A percentile compares a stretch with the other conserved stretches of the same genome.
phyloP scores from a whole-genome alignment of 2,888 invertebrate genomes.

The Hetaerina titia region DNA sequence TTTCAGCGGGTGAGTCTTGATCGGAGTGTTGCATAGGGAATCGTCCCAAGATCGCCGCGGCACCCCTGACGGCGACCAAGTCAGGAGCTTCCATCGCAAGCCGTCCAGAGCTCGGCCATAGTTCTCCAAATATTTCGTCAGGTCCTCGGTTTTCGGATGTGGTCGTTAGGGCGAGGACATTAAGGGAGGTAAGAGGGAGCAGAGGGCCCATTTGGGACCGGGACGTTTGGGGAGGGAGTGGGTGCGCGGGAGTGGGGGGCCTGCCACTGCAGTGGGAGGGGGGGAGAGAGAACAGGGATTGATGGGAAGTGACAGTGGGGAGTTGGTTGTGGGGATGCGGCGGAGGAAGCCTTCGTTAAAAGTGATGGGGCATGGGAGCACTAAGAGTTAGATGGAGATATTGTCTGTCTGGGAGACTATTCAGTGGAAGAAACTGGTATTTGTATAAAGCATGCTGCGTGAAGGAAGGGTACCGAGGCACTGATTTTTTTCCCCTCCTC shows the following conservation, averaged over 20 bases:
- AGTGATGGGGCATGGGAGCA: background rate
- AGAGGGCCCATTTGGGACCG: background rate
- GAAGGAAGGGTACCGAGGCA: background rate
- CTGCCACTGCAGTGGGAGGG: background rate
- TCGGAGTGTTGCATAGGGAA: too few species aligned
- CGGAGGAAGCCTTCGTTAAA: slow-evolving; percentile 11
- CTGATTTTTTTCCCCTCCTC: background rate
- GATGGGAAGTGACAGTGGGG: slow-evolving; percentile 26
- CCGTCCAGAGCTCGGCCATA: background rate
- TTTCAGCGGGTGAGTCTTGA: too few species aligned
- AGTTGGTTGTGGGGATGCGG: background rate
- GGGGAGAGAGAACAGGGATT: background rate
- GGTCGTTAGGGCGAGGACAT: background rate
- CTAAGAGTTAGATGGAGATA: slow-evolving; percentile 8
- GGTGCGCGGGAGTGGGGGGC: background rate
- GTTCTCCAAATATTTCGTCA: slow-evolving; percentile 35
- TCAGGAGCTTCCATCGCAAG: background rate
- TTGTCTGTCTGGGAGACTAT: slow-evolving; percentile 8
- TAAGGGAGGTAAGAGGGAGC: background rate
- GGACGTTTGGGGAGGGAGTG: background rate
- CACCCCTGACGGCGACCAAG: background rate
- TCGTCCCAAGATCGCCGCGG: too few species aligned
- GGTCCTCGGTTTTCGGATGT: background rate
- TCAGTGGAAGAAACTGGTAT: slow-evolving; percentile 24
- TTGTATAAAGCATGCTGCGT: slow-evolving; percentile 1